Base-by-base conservation (phyloP, 2,113 vertebrate genomes). In the Corythaeola cristata region DNA sequence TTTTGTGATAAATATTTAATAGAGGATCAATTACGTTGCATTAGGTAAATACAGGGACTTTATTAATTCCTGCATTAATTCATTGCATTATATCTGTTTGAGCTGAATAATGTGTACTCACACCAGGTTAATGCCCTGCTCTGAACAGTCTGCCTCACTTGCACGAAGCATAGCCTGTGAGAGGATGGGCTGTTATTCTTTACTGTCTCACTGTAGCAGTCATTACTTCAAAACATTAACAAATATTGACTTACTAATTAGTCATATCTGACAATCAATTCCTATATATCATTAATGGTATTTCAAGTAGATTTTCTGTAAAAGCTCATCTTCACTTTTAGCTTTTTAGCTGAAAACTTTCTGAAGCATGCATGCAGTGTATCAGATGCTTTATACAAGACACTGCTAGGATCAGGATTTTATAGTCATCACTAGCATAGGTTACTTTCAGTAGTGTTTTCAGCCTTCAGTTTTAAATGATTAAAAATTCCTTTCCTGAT, bases 191-290 rank as follows among this genome's bases (percentile, higher is more conserved):
- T 68, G 9, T 63, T 58, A 44, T 0, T 32, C 33, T 62, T 72
- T 28, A 56, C 33, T 1, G 1, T 15, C 20, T 62, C n/a, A 28
- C 13, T 0, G 0, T 0, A 26, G 33, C 23, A 27, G 20, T 45
- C 39, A 53, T 11, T 83, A 27, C 80, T 39, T 89, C 30, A 49
- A 55, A 90, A 23, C 18, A 56, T 32, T 56, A 56, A n/a, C 37
- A 88, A 72, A 41, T 47, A 73, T 0, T 15, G 15, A 49, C 6
- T 33, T 27, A 27, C 9, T 58, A 33, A 59, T 80, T 24, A 59
- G 21, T 37, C 24, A 0, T 30, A 35, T 22, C 35, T 63, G 41
- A 47, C 60, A 37, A 11, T 64, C 33, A 50, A 10, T 52, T 67
- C 39, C 12, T 53, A 6, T n/a, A 1, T 28, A 30, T 32, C 5